phyloP scores from a whole-genome alignment of 2,797 vertebrate genomes.

The Sternarchorhynchus goeldii region DNA sequence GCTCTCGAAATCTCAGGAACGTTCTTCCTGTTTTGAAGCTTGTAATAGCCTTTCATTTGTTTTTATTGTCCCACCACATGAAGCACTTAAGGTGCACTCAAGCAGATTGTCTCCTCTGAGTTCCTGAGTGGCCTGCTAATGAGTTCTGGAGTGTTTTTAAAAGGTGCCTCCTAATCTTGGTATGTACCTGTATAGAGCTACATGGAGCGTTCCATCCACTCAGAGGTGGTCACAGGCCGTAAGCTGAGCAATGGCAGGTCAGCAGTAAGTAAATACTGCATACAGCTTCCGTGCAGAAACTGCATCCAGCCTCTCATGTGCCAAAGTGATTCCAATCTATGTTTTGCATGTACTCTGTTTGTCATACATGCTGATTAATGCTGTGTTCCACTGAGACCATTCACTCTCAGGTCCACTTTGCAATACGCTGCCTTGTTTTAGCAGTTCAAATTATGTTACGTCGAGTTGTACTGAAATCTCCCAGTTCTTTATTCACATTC shows the following conservation, averaged over 20 bases:
- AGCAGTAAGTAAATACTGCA: neutral
- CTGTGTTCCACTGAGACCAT: too few relatives aligned
- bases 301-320: neutral
- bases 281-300: neutral
- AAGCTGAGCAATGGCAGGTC: neutral
- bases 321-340: neutral
- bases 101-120: conserved; percentile 36
- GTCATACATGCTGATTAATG: too few relatives aligned
- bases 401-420: neutral
- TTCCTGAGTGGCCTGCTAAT: conserved; percentile 63
- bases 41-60: conserved; percentile 62
- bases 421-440: conserved; percentile 5
- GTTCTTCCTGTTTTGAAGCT: conserved; percentile 43
- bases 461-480: conserved; percentile 20
- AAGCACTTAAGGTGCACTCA: conserved; percentile 69
- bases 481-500: conserved; percentile 24
- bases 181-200: conserved; percentile 39
- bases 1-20: conserved; percentile 59
- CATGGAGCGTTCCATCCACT: conserved; percentile 6
- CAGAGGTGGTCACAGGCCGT: conserved; percentile 2
- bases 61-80: conserved; percentile 55
- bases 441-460: conserved; percentile 2
- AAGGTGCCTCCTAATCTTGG: conserved; percentile 39
- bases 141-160: conserved; percentile 59
- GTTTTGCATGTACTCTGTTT: too few relatives aligned